Evolutionary conservation across 92 coral and sea anemone species (phyloP), one percentile per base, ranked within the genome.

Genomic region (Anthopleura xanthogrammica): DNA sequence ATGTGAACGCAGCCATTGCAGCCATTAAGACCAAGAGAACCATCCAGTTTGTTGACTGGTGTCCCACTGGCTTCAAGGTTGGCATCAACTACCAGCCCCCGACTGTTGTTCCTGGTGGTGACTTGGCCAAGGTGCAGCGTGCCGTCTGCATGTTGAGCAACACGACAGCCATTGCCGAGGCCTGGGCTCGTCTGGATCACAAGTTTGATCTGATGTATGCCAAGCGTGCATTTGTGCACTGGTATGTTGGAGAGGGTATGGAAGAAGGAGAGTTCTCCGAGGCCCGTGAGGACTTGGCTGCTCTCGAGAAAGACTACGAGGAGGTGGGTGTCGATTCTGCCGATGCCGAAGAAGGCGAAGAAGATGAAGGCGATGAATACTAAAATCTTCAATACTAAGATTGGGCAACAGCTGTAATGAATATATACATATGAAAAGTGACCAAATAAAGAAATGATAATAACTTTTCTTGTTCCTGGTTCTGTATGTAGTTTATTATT

Each of bases 231-330:
- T 93, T 93, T 87, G 97, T 93, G 72, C 97, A 93, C 83, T 93
- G 97, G 97, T 93, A 92, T 41, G 97, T 93, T 79, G 97, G 97
- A 73, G 97, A 93, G 78, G 97, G 97, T 39, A 93, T 93, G 97
- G 97, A 93, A 64, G 97, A 93, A 74, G 97, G 97, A 75, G 97
- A 93, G 90, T 93, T 93, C 92, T 93, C 97, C 22, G 97, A 93
- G 84, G 97, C 97, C 80, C 97, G 97, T 84, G 97, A 93, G 84
- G 97, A 93, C 88, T 79, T 89, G 91, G 92, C 95, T 14, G 93
- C 92, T 43, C 78, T 86, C 73, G 92, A 90, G 87, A 90, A 90
- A 85, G 92, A 90, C 77, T 91, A 91, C 77, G 94, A 91, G 71
- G 94, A 91, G 83, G 94, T 91, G 64, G 94, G 94, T 3, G 83